A percentile compares a stretch with the other conserved stretches of the same genome.
These are phyloP conservation scores for Myxocyprinus asiaticus DNA, from an alignment of 2,113 vertebrate species.

Conservation along the genomic window DNA sequence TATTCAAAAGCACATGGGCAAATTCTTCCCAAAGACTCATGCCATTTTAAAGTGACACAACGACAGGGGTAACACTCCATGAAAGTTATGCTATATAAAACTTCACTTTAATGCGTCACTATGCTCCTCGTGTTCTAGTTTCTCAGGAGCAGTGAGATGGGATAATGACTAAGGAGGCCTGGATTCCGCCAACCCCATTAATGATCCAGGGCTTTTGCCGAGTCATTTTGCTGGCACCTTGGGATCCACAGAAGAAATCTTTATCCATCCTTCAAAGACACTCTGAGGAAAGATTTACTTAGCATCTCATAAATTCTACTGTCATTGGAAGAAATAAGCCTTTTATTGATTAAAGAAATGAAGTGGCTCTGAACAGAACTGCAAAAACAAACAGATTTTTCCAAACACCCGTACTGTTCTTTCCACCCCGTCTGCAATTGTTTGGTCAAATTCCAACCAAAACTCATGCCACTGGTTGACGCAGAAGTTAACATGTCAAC, in stretches of 20 bases:
- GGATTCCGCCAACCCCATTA: conserved; percentile 37
- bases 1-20: too few species aligned
- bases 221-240: conserved; percentile 38
- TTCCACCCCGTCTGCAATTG: not conserved
- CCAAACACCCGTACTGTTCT: not conserved
- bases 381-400: not conserved
- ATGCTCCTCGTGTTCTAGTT: conserved; percentile 29
- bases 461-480: too few species aligned
- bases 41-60: conserved; percentile 21
- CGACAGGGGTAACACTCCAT: not conserved
- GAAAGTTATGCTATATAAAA: conserved; percentile 17
- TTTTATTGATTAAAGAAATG: conserved; percentile 16
- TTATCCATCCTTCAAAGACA: conserved; percentile 33
- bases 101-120: conserved; percentile 1
- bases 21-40: not conserved
- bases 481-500: too few species aligned
- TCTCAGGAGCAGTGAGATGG: conserved; percentile 12
- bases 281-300: conserved; percentile 30
- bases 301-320: conserved; percentile 9
- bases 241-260: conserved; percentile 14
- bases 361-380: not conserved
- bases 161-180: conserved; percentile 38
- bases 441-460: not conserved
- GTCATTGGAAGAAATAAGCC: conserved; percentile 19
- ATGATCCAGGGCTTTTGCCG: conserved; percentile 33